Evolutionary conservation across 2,888 invertebrate species (phyloP).

Genomic region (Drosophila antonietae): DNA sequence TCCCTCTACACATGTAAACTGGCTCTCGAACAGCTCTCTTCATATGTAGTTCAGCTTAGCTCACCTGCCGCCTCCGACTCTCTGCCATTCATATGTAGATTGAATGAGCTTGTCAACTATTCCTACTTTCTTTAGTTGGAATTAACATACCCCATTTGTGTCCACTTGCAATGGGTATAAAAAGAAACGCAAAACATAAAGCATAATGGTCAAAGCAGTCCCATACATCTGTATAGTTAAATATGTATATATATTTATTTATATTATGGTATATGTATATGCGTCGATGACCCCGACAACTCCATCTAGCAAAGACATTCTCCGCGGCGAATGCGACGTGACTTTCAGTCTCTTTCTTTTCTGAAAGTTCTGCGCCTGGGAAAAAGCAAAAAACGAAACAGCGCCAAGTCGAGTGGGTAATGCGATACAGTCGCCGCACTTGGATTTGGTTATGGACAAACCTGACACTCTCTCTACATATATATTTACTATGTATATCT

Average conservation of each 20-base stretch:
- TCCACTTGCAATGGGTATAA: constrained; percentile 1
- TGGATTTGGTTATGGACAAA: constrained; percentile 64
- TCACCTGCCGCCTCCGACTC: background rate
- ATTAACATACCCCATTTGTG: background rate
- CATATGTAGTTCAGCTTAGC: background rate
- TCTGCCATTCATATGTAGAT: background rate
- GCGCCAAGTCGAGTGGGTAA: constrained; percentile 49
- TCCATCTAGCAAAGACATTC: constrained; percentile 33
- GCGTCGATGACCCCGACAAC: constrained; percentile 49
- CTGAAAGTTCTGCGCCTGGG: constrained; percentile 70
- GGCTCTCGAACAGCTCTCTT: background rate
- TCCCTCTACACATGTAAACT: background rate
- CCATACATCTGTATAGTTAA: constrained; percentile 1
- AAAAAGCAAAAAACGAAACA: constrained; percentile 30
- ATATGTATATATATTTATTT: background rate
- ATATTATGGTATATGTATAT: constrained; percentile 1
- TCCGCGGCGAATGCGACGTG: constrained; percentile 40
- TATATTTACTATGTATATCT: constrained; percentile 24
- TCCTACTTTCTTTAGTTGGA: background rate
- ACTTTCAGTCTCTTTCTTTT: constrained; percentile 50
- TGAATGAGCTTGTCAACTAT: background rate
- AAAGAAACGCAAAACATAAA: constrained; percentile 57
- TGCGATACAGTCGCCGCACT: constrained; percentile 48
- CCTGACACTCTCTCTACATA: constrained; percentile 63
- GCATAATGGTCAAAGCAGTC: constrained; percentile 56